Conservation (phyloP, 2,888 invertebrate genomes). For the Agrotis puta region DNA sequence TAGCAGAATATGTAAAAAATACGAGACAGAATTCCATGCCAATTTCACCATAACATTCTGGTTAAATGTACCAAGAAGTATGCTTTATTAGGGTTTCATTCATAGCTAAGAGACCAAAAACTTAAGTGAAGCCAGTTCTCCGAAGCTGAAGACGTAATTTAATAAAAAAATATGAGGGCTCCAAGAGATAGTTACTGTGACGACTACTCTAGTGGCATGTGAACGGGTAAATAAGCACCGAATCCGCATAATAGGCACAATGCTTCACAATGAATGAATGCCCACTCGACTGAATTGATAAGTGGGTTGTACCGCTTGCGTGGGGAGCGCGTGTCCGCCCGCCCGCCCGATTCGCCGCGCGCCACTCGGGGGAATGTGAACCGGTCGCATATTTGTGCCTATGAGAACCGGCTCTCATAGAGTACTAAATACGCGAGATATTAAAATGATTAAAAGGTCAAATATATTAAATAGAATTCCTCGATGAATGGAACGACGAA, state of each 20-base stretch:
- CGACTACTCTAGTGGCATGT: slow-evolving; percentile 73
- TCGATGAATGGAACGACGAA: not conserved
- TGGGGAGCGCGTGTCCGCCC: slow-evolving; percentile 76
- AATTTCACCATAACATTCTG: slow-evolving; percentile 1
- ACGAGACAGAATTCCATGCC: not conserved
- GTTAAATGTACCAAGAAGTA: slow-evolving; percentile 38
- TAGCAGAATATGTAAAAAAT: not conserved
- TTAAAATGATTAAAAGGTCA: slow-evolving; percentile 10
- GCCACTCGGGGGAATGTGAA: slow-evolving; percentile 37
- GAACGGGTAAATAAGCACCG: slow-evolving; percentile 84
- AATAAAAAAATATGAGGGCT: slow-evolving; percentile 35
- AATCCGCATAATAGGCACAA: slow-evolving; percentile 88
- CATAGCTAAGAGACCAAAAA: slow-evolving; percentile 5
- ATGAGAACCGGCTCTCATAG: slow-evolving; percentile 42
- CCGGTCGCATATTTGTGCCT: slow-evolving; percentile 58
- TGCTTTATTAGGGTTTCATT: slow-evolving; percentile 41
- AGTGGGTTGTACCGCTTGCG: slow-evolving; percentile 86
- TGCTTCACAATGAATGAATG: slow-evolving; percentile 89
- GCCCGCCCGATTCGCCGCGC: slow-evolving; percentile 73
- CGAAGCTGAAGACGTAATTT: slow-evolving; percentile 18
- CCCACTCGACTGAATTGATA: slow-evolving; percentile 90
- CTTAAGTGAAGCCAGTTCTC: not conserved
- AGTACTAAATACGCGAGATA: slow-evolving; percentile 17
- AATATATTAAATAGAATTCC: not conserved
- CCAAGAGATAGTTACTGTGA: slow-evolving; percentile 57